Conservation (phyloP, 2,113 vertebrate genomes). For the rat (Rattus norvegicus) region GRCr8 NC_086033.1:84180501-84181000, state of each 20-base stretch:
- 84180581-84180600: neutral
- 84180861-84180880: slow-evolving; percentile 72
- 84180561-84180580: neutral
- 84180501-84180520: neutral
- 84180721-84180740: neutral
- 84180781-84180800: neutral
- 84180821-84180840: slow-evolving; percentile 53
- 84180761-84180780: neutral
- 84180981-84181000: neutral
- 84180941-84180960: neutral
- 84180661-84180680: slow-evolving; percentile 54
- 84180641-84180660: slow-evolving; percentile 56
- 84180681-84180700: neutral
- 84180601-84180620: neutral
- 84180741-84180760: neutral
- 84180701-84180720: neutral
- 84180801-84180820: slow-evolving; percentile 49
- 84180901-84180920: neutral
- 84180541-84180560: neutral
- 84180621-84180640: neutral
- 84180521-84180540: neutral
- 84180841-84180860: slow-evolving; percentile 74
- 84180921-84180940: neutral
- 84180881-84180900: neutral
- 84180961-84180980: neutral